Base-by-base conservation (phyloP, 2,888 invertebrate genomes). In the Elegia similella region DNA sequence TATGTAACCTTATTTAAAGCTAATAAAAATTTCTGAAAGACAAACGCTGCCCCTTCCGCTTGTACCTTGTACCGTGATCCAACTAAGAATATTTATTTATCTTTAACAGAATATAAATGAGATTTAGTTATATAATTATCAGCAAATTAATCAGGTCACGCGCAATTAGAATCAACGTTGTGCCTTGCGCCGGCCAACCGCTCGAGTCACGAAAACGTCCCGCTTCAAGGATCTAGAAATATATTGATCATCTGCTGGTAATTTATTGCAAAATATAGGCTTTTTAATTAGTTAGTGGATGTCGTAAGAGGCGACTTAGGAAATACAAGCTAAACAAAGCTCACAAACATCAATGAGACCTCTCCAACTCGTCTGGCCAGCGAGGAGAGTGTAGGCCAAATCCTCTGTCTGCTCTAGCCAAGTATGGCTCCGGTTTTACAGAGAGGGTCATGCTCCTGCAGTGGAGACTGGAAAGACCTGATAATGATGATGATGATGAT, bases 101-200 rank as follows among this genome's bases (percentile, higher is more conserved):
- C 43, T 43, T 43, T 42, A 32, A 42, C 29, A 12, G 43, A 44
- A 44, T 44, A 44, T 55, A 44, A 55, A 44, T n/a, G 17, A 34
- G 32, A 12, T 55, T 44, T 42, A 17, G 13, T 52, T 53, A 43
- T 7, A 16, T 55, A 16, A 55, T 55, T 46, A 55, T 44, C 32
- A 15, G 7, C 15, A 13, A 55, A 42, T 42, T 52, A 53, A 53
- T 53, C 42, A 30, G 43, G 43, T 53, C 43, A 32, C 13, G 8
- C 30, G 29, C 30, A 29, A 52, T 52, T 43, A 53, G 12, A 43
- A 29, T 43, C 30, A 30, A n/a, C n/a, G 30, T 30, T 16, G 6
- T 42, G 38, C 38, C n/a, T 5, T n/a, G 6, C 7, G 32, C 8
- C 7, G 12, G 34, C 12, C 7, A 34, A 12, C n/a, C 12, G 5